Conservation (phyloP, 2,113 vertebrate genomes). For the Myrmophylax atrothorax region DNA sequence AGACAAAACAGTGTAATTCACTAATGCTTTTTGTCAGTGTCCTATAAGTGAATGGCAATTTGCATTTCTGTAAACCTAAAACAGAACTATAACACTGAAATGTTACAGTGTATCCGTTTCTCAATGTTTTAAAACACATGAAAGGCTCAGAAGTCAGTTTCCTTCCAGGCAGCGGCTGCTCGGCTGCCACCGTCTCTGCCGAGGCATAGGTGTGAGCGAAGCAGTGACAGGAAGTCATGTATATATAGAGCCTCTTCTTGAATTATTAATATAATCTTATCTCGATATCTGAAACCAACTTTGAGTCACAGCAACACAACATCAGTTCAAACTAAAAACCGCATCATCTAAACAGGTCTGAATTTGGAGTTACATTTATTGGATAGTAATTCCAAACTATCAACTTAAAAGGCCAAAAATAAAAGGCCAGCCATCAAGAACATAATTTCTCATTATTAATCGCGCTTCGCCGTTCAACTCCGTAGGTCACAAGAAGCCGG, state of each 20-base stretch:
- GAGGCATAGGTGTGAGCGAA: neutral
- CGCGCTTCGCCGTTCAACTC: rapidly evolving
- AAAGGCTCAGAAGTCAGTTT: neutral
- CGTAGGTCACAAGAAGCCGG: rapidly evolving
- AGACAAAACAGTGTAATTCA: neutral
- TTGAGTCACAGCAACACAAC: neutral
- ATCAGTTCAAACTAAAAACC: neutral
- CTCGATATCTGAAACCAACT: neutral
- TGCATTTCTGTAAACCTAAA: neutral
- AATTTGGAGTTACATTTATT: neutral
- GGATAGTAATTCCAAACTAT: neutral
- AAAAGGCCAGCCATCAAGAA: neutral
- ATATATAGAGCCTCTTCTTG: neutral
- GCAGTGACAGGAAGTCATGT: neutral
- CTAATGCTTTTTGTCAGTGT: neutral
- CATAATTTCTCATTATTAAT: neutral
- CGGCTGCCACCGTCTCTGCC: neutral
- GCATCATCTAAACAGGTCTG: neutral
- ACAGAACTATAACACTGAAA: rapidly evolving
- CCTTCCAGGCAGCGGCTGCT: neutral
- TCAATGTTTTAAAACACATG: neutral
- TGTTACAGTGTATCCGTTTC: neutral
- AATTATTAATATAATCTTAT: neutral
- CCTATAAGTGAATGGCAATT: rapidly evolving
- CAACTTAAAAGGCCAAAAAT: neutral